These are phyloP conservation scores for Willowsia nigromaculata DNA, from an alignment of 2,888 invertebrate genomes.

Conservation along the genomic window DNA sequence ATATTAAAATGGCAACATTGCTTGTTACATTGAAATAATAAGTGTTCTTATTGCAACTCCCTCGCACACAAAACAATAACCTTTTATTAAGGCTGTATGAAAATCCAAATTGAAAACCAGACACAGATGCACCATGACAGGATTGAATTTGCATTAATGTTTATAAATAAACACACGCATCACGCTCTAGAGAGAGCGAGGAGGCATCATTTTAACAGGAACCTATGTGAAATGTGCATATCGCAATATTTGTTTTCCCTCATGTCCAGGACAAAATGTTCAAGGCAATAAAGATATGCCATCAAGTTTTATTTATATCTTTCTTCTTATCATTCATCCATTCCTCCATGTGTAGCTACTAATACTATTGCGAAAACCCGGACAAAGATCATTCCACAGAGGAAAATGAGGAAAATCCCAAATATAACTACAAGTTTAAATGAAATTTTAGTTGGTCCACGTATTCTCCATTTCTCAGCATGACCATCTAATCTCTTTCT, in stretches of 20 bases:
- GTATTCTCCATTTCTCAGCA: background rate
- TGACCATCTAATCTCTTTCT: background rate
- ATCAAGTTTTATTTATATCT: background rate
- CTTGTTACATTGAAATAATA: background rate
- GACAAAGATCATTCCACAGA: background rate
- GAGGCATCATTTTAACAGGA: too few relatives aligned
- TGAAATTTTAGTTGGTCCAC: background rate
- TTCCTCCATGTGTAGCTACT: background rate
- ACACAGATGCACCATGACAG: constrained; percentile 30
- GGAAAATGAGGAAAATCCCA: background rate
- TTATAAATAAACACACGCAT: constrained; percentile 6
- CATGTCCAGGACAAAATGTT: background rate
- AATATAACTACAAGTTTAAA: background rate
- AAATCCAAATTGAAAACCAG: background rate
- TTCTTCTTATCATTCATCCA: background rate
- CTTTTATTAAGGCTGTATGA: too few relatives aligned
- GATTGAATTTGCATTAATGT: constrained; percentile 26
- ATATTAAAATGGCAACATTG: background rate
- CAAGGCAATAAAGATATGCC: background rate
- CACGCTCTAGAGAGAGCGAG: too few relatives aligned
- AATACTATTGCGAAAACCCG: background rate
- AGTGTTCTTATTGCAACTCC: background rate
- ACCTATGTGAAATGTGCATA: background rate
- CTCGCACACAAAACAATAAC: background rate
- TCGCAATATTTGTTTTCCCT: background rate